Evolutionary conservation across 2,797 vertebrate species (phyloP), one percentile per base, ranked within the genome.

Genomic region (Nannoperca australis): DNA sequence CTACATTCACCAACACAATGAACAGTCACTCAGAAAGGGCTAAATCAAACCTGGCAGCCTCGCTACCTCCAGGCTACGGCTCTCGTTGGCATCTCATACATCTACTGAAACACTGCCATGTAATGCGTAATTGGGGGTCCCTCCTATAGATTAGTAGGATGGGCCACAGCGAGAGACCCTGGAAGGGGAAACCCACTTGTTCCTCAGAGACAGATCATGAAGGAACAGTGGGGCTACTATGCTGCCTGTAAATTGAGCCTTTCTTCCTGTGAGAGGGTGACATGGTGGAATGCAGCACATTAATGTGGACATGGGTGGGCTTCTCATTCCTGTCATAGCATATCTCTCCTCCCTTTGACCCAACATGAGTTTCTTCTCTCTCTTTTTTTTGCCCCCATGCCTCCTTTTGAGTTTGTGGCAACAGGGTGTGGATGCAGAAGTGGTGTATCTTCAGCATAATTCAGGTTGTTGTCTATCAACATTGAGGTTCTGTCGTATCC

Each of bases 221-320:
- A 85, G 81, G 85, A 94, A 96, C 95, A 96, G 92, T 91, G 88
- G 87, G 36, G 72, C 89, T 73, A 88, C 91, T 96, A 94, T 95
- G 67, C 84, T 73, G 90, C 70, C 86, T 86, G 90, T 95, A 95
- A 96, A 95, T 94, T 78, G 89, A 91, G 90, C 80, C 95, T 95
- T 96, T 96, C 94, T 95, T 95, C 92, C 88, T 87, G 86, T 38
- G 80, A 86, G 91, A 91, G 93, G 80, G 87, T 91, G 90, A 91
- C 84, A 91, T 80, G 78, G 62, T 88, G 89, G 92, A 95, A 95
- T 93, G 92, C 90, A 56, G 88, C 84, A 89, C 90, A 94, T 93
- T 92, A 91, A 92, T 92, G 89, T 91, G 90, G 90, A 92, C 91
- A 93, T 93, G 93, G 92, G 95, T 95, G 94, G 95, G 92, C 93